Evolutionary conservation across 2,888 invertebrate genomes (phyloP).

Genomic region (Tetragonula carbonaria): DNA sequence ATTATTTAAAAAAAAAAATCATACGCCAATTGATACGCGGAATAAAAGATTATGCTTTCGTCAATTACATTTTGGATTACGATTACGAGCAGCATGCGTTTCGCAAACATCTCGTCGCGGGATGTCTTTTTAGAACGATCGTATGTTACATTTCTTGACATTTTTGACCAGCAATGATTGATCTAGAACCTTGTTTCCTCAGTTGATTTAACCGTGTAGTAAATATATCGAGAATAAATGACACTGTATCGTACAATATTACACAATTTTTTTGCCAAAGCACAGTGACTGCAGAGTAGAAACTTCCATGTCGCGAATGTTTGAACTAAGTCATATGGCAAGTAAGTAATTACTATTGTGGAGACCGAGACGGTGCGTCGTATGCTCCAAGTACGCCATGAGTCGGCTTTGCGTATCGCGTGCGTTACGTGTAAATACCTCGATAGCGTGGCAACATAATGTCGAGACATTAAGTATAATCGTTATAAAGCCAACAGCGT

Average conservation of each 20-base stretch:
- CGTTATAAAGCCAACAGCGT: conserved; percentile 73
- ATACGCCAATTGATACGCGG: background rate
- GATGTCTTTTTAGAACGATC: background rate
- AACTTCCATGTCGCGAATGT: conserved; percentile 60
- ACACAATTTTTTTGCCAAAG: conserved; percentile 55
- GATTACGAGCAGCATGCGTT: background rate
- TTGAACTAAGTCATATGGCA: conserved; percentile 55
- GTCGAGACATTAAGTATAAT: conserved; percentile 78
- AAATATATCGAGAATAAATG: background rate
- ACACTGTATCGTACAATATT: background rate
- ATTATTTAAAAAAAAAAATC: background rate
- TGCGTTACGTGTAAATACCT: conserved; percentile 70
- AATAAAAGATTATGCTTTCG: background rate
- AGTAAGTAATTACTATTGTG: conserved; percentile 42
- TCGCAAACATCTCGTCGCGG: background rate
- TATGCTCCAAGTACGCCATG: background rate
- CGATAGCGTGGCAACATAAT: conserved; percentile 57
- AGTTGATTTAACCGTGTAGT: background rate
- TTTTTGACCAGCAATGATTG: background rate
- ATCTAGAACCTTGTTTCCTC: too few relatives aligned
- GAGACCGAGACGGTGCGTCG: conserved; percentile 35
- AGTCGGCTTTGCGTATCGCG: conserved; percentile 67
- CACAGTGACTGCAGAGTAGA: conserved; percentile 70
- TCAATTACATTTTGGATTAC: background rate
- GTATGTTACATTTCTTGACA: background rate